Percentiles rank a stretch among this genome's conserved stretches.
These are phyloP conservation scores for Epinotia brunnichana DNA, from an alignment of 2,888 invertebrate species.

Conservation along the genomic window DNA sequence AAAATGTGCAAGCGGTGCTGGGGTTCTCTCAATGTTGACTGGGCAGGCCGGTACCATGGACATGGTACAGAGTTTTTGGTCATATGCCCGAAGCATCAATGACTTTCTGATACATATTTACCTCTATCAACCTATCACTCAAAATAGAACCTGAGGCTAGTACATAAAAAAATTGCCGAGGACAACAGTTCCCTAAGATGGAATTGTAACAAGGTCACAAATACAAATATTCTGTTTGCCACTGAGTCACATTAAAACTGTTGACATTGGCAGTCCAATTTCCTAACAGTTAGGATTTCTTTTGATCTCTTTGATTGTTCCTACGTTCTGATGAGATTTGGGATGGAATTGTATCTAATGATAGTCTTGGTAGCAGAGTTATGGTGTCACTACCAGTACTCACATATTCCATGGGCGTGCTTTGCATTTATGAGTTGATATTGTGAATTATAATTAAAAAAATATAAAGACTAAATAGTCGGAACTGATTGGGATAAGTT, in stretches of 20 bases:
- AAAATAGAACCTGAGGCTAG: neutral
- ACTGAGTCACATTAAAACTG: too few relatives aligned
- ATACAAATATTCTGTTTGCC: too few relatives aligned
- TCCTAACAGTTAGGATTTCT: constrained; percentile 43
- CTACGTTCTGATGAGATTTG: constrained; percentile 16
- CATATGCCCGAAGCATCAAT: neutral
- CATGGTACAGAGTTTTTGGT: neutral
- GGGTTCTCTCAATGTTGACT: neutral
- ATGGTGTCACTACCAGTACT: constrained; percentile 1
- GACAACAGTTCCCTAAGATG: too few relatives aligned
- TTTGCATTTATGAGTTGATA: constrained; percentile 54
- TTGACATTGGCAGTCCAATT: neutral
- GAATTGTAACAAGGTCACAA: too few relatives aligned
- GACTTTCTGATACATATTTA: neutral
- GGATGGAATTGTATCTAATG: constrained; percentile 21
- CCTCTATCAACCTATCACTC: neutral
- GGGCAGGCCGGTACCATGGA: neutral
- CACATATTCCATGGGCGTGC: constrained; percentile 43
- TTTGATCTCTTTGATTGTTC: constrained; percentile 35
- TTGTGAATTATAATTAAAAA: constrained; percentile 52
- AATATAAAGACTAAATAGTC: constrained; percentile 68
- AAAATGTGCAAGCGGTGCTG: neutral
- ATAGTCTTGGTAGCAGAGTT: constrained; percentile 15
- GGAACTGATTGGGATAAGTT: constrained; percentile 81
- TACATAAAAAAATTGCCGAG: neutral